phyloP scores from a whole-genome alignment of 2,888 invertebrate species.

The Cephus pulcher region DNA sequence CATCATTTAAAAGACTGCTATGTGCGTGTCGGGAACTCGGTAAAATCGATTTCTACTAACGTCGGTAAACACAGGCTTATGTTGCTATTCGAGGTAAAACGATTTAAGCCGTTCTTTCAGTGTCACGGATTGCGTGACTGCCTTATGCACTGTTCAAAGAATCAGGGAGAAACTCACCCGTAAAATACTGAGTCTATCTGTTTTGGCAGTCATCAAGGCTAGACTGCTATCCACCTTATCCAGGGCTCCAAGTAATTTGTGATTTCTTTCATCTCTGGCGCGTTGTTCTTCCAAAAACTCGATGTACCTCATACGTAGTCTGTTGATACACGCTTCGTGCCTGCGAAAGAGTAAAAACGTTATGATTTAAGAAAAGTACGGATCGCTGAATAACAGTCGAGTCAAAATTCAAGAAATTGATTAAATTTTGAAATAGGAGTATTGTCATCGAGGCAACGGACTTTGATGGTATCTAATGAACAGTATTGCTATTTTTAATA shows the following conservation, averaged over 20 bases:
- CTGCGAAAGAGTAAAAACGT: slow-evolving; percentile 38
- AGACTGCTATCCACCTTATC: slow-evolving; percentile 73
- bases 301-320: slow-evolving; percentile 67
- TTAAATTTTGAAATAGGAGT: background rate
- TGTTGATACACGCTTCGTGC: slow-evolving; percentile 60
- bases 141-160: background rate
- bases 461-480: background rate
- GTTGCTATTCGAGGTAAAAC: background rate
- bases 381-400: background rate
- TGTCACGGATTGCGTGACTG: slow-evolving; percentile 3
- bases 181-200: slow-evolving; percentile 71
- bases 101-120: background rate
- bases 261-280: slow-evolving; percentile 72
- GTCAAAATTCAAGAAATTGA: background rate
- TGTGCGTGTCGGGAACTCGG: background rate
- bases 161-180: slow-evolving; percentile 60
- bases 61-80: background rate
- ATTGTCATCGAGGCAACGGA: background rate
- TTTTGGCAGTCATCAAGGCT: slow-evolving; percentile 71
- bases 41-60: background rate
- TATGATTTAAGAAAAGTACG: background rate
- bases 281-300: slow-evolving; percentile 72
- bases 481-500: background rate
- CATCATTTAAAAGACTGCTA: background rate
- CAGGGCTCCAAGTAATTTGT: slow-evolving; percentile 70